These are phyloP conservation scores for Streblospio benedicti DNA, from an alignment of 1,140 invertebrate genomes.

Conservation along the genomic window DNA sequence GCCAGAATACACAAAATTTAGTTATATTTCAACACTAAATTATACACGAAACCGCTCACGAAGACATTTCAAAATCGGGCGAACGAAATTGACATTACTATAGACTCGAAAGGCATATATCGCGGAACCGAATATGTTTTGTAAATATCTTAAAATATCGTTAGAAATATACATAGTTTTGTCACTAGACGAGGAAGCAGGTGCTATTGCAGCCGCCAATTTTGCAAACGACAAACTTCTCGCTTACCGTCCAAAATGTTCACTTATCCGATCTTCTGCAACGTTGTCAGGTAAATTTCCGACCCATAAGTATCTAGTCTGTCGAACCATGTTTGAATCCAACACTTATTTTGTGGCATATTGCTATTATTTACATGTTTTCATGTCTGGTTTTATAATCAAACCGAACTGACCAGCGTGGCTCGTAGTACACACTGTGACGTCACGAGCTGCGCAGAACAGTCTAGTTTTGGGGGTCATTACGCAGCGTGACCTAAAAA, in stretches of 20 bases:
- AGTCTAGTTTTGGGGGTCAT: background rate
- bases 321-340: conserved; percentile 77
- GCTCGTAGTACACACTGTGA: background rate
- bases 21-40: too few species aligned
- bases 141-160: too few species aligned
- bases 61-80: too few species aligned
- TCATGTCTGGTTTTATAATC: background rate
- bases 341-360: background rate
- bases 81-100: too few species aligned
- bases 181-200: too few species aligned
- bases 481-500: conserved; percentile 2
- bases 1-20: too few species aligned
- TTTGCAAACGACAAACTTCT: too few species aligned
- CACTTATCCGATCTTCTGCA: conserved; percentile 85
- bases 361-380: background rate
- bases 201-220: too few species aligned
- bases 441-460: conserved; percentile 2
- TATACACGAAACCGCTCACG: too few species aligned
- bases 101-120: too few species aligned
- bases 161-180: too few species aligned
- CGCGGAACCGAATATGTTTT: too few species aligned
- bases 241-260: conserved; percentile 92
- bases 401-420: background rate
- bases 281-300: conserved; percentile 99
- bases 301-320: conserved; percentile 99